Conservation (phyloP, 2,797 vertebrate genomes). For the Lutra lutra region DNA sequence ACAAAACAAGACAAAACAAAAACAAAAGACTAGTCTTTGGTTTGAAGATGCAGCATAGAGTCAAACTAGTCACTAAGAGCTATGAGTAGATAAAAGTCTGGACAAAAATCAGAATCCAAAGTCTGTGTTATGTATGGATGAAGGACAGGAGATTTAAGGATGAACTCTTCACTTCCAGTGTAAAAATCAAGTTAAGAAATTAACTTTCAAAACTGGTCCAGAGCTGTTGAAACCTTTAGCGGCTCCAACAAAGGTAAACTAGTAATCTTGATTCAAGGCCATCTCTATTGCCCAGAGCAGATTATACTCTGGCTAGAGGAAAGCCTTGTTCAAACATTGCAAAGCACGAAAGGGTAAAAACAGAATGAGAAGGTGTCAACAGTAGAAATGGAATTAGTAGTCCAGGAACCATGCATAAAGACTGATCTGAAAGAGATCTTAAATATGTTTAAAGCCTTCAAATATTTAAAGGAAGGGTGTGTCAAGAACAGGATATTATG, state of each 20-base stretch:
- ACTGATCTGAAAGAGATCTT: not conserved
- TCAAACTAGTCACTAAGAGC: not conserved
- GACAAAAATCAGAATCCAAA: not conserved
- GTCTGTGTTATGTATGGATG: not conserved
- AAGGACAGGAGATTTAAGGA: not conserved
- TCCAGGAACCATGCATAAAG: not conserved
- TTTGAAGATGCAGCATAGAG: not conserved
- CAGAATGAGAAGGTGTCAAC: not conserved
- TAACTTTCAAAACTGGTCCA: not conserved
- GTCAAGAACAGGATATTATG: not conserved
- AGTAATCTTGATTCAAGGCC: not conserved
- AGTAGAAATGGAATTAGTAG: not conserved
- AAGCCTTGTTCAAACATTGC: not conserved
- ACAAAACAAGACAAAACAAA: not conserved
- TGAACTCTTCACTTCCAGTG: not conserved
- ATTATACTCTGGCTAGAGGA: not conserved
- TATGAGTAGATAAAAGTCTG: not conserved
- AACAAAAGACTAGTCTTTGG: not conserved
- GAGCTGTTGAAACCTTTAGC: not conserved
- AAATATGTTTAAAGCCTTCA: slow-evolving; percentile 6
- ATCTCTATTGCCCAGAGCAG: not conserved
- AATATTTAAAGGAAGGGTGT: not conserved
- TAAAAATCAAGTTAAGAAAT: slow-evolving; percentile 25
- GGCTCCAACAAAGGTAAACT: not conserved
- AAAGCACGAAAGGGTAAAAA: not conserved